Conservation (phyloP, 2,888 invertebrate genomes). For the Monochamus alternatus region DNA sequence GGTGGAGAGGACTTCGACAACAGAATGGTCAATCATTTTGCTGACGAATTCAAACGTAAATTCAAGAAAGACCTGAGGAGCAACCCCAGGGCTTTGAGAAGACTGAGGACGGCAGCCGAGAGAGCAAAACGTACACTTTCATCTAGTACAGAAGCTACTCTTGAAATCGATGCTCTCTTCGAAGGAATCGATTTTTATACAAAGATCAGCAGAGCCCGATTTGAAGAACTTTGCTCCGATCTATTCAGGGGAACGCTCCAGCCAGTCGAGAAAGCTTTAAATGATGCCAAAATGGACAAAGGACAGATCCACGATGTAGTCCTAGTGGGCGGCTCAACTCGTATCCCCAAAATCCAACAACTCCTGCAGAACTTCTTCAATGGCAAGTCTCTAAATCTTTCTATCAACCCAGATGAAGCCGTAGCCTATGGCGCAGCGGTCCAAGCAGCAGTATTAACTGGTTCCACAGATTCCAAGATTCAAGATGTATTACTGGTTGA, state of each 20-base stretch:
- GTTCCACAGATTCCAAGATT: conserved; percentile 78
- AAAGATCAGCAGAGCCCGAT: conserved; percentile 81
- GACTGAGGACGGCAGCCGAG: conserved; percentile 84
- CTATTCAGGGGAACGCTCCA: conserved; percentile 80
- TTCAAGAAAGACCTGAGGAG: conserved; percentile 79
- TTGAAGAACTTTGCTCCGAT: conserved; percentile 83
- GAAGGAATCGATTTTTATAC: conserved; percentile 84
- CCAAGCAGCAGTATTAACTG: conserved; percentile 66
- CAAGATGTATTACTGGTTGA: conserved; percentile 83
- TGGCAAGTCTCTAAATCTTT: conserved; percentile 70
- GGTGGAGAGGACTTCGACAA: conserved; percentile 83
- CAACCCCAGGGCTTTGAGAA: conserved; percentile 77
- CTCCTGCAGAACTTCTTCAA: conserved; percentile 84
- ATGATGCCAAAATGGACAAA: conserved; percentile 87
- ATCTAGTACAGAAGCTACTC: conserved; percentile 82
- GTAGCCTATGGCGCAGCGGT: conserved; percentile 68
- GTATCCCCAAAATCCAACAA: conserved; percentile 85
- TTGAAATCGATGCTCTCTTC: conserved; percentile 84
- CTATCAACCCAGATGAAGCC: conserved; percentile 68
- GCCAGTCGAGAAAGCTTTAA: conserved; percentile 83
- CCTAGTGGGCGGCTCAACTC: conserved; percentile 86
- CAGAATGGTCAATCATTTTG: conserved; percentile 75
- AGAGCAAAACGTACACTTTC: conserved; percentile 85
- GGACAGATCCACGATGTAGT: conserved; percentile 84
- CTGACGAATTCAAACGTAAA: conserved; percentile 81